Base-by-base conservation (phyloP, 2,113 vertebrate genomes). In the Crotophaga sulcirostris region DNA sequence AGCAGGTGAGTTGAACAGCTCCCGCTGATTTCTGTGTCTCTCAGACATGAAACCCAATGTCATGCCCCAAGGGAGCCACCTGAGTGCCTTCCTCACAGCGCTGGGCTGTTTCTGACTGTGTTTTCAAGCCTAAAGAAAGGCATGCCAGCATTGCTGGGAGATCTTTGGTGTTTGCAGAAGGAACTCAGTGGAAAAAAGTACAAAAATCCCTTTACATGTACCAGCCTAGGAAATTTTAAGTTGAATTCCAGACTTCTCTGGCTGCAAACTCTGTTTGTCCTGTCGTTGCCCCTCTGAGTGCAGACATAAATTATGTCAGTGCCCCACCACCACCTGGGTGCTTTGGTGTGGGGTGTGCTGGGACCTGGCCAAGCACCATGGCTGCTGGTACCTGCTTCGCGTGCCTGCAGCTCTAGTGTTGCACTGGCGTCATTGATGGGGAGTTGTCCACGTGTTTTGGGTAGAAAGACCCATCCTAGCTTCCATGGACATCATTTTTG, bases 91-190 rank as follows among this genome's bases (percentile, higher is more conserved):
- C 42, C 42, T 16, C 16, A 8, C 13, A 16, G 36, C 5, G 2
- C 38, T 19, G 38, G 72, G 40, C 16, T 56, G 42, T 21, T 47
- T 40, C 74, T 34, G 45, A 36, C 44, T 31, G 26, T 6, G 6
- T 17, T 60, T 10, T 20, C 45, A 60, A 24, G 13, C 45, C 73
- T 44, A 1, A 3, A 15, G 55, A 63, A n/a, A 62, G n/a, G 18
- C 1, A 1, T n/a, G n/a, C 68, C 0, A 5, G 47, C 40, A 9
- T 47, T 2, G 1, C 56, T 63, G 66, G 58, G 40, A 63, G 16
- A 28, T 28, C 17, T 38, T 38, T 1, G 4, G 16, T 33, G 13
- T 25, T 52, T 54, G 31, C 21, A 26, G 24, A 54, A 60, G 45
- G 44, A 58, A 8, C 6, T 78, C 21, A 54, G 45, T 9, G 11